Base-by-base conservation (phyloP, 1,140 invertebrate genomes). In the Danaus melanippus region DNA sequence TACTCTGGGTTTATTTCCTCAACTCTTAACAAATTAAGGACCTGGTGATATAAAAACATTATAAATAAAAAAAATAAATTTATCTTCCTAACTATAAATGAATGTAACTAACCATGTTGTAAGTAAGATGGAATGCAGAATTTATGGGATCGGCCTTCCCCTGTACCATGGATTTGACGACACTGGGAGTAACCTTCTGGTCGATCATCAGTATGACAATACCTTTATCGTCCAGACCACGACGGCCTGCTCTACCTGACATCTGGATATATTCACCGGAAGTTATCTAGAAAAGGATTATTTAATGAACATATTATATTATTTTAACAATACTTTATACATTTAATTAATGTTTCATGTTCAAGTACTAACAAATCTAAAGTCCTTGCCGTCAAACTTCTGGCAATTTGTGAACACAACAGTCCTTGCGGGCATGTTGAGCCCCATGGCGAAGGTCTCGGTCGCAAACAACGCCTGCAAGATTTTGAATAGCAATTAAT, bases 201-300 rank as follows among this genome's bases (percentile, higher is more conserved):
- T 99, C 98, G 7, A 99, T 93, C 96, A 99, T 99, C 32, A 99
- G 87, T 66, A 99, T 99, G 12, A 99, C 98, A 55, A 99, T 98
- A 60, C 98, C 98, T 85, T 97, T 96, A 73, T 99, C 97, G 83
- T 99, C 98, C 1, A 99, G 86, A 58, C 98, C 98, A 85, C 98
- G 91, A 56, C 98, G 90, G 15, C 98, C 98, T n/a, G 98, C 98
- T 63, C 98, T 89, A 3, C 98, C 98, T 46, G 96, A 97, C 98
- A 99, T 99, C 84, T 99, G 98, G 71, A 99, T 99, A 74, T 99
- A 99, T 86, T 99, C 98, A 7, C 98, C 98, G 8, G 97, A 99
- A 0, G 96, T 95, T 46, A 98, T 90, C 95, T 89, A 56, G 1
- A 64, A 45, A 15, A 49, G 41, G 43, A 57, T 48, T 47, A 12